Conservation (phyloP, 1,140 invertebrate genomes). For the Drosophila sturtevanti region DNA sequence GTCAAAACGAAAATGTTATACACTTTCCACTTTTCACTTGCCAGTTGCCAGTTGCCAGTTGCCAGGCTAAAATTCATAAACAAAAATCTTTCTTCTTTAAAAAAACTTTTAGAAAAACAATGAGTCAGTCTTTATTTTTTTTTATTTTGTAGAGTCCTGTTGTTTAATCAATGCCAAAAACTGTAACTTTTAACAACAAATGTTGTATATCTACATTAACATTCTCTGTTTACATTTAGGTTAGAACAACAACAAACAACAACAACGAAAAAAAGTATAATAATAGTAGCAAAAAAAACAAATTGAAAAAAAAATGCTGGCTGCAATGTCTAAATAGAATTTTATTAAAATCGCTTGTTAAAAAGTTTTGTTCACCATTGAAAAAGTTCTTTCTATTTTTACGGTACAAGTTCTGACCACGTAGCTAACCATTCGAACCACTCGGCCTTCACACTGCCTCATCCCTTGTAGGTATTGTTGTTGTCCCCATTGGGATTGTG, state of each 20-base stretch:
- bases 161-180: not conserved
- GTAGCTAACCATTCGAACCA: not conserved
- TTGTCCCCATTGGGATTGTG: constrained; percentile 54
- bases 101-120: not conserved
- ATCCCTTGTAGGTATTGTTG: constrained; percentile 20
- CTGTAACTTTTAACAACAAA: not conserved
- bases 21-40: too few species aligned
- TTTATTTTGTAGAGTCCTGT: not conserved
- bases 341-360: constrained; percentile 81
- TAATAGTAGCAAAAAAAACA: not conserved
- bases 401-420: not conserved
- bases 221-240: not conserved
- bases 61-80: not conserved
- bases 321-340: constrained; percentile 70
- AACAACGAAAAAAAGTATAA: not conserved
- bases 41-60: not conserved
- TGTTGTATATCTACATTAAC: constrained; percentile 1
- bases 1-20: not conserved
- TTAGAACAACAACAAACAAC: not conserved
- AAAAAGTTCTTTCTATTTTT: constrained; percentile 64
- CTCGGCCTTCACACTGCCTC: not conserved
- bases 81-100: not conserved
- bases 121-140: not conserved
- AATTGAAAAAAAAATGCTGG: constrained; percentile 18
- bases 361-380: constrained; percentile 58